Evolutionary conservation across 2,113 vertebrate genomes (phyloP).

Genomic region (Crypturellus undulatus): DNA sequence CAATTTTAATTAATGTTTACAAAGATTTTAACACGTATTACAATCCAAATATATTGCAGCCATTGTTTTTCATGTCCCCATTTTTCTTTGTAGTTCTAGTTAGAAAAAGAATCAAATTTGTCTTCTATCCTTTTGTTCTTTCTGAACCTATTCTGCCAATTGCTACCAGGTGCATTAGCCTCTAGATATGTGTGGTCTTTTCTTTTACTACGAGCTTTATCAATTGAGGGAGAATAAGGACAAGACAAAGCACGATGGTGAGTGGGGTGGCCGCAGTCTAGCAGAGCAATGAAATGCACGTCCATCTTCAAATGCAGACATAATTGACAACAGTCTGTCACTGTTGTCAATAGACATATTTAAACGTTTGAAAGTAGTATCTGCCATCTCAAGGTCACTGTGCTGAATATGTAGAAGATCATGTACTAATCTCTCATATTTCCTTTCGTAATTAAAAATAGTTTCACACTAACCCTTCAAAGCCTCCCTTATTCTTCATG

Average conservation of each 20-base stretch:
- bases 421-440: background rate
- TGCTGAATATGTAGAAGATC: background rate
- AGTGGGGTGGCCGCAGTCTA: background rate
- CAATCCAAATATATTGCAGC: conserved; percentile 34
- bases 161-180: background rate
- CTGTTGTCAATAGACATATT: conserved; percentile 5
- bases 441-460: conserved; percentile 25
- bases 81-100: background rate
- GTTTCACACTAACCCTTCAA: conserved; percentile 16
- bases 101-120: conserved; percentile 10
- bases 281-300: conserved; percentile 8
- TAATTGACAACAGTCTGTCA: background rate
- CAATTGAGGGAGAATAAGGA: conserved; percentile 1
- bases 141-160: background rate
- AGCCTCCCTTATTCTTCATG: background rate
- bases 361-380: background rate
- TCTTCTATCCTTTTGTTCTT: background rate
- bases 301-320: background rate
- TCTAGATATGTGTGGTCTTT: background rate
- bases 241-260: background rate
- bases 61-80: conserved; percentile 24
- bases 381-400: background rate
- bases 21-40: conserved; percentile 53
- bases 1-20: conserved; percentile 68
- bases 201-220: conserved; percentile 5